These are phyloP conservation scores for Anoplolepis gracilipes DNA, from an alignment of 1,140 invertebrate genomes.

Conservation along the genomic window DNA sequence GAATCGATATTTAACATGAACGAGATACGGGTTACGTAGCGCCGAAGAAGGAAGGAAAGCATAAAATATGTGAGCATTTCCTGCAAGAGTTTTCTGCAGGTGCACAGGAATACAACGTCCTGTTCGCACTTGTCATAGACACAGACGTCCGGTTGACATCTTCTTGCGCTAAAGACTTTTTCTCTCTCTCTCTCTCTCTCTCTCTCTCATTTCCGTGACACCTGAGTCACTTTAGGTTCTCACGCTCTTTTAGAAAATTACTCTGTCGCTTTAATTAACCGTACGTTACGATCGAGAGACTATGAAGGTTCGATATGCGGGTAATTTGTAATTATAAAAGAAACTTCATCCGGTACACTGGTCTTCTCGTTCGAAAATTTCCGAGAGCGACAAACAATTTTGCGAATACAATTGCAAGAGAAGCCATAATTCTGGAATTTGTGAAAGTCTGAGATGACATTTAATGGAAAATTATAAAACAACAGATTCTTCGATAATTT, in stretches of 20 bases:
- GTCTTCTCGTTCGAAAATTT: neutral
- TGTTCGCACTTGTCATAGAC: slow-evolving; percentile 72
- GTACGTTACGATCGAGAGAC: neutral
- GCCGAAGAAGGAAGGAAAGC: slow-evolving; percentile 16
- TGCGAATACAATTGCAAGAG: no score
- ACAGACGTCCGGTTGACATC: slow-evolving; percentile 72
- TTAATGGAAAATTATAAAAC: neutral
- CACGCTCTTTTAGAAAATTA: slow-evolving; percentile 67
- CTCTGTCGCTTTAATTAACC: slow-evolving; percentile 12
- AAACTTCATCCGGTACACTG: slow-evolving; percentile 23
- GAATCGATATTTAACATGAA: neutral
- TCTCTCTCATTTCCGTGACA: slow-evolving; percentile 69
- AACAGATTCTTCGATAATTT: neutral
- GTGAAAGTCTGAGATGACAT: neutral
- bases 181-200: neutral
- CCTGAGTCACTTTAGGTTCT: slow-evolving; percentile 55
- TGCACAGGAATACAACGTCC: slow-evolving; percentile 71
- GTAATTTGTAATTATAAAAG: slow-evolving; percentile 59
- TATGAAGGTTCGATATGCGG: slow-evolving; percentile 45
- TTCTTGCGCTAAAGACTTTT: slow-evolving; percentile 21
- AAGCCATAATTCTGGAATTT: neutral
- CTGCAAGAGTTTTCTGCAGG: slow-evolving; percentile 70
- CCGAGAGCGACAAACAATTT: neutral
- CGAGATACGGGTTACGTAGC: slow-evolving; percentile 16
- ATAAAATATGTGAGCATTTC: slow-evolving; percentile 71